Evolutionary conservation across 53 echinoderm and acorn worm species (phyloP), one percentile per base, ranked within the genome.

Genomic region (Luidia sarsii): DNA sequence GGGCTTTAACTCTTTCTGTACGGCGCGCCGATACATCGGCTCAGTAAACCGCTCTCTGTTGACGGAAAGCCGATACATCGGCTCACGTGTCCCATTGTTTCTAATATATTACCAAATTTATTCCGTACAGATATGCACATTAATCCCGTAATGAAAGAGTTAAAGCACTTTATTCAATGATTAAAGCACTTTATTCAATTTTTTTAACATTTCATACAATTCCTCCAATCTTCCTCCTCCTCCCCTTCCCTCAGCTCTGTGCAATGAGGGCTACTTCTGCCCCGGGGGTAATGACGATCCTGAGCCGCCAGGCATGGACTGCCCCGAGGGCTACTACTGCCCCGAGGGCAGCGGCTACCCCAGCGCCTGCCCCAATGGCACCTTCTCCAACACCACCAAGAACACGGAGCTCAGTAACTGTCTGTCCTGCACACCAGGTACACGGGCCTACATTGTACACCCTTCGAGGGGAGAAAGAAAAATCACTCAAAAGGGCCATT

Each of bases 391-490:
- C 61, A 96, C 97, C 48, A 93, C 93, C 39, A 79, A 75, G 67
- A 96, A 96, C 57, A 96, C 91, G 31, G 97, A 96, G 82, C 50
- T 87, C 60, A 86, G 89, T 49, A 96, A 96, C 69, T 96, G 97
- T 72, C 77, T 91, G 24, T 75, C 92, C 4, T 95, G 95, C 62
- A 92, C 92, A 64, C 95, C 95, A 87, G 94, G 94, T 94, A 57
- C 57, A 20, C 22, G 63, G 28, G 29, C 21, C 28, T n/a, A n/a
- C n/a, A n/a, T n/a, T n/a, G n/a, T n/a, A n/a, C n/a, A n/a, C n/a
- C n/a, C n/a, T n/a, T n/a, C n/a, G n/a, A n/a, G n/a, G n/a, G n/a
- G n/a, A n/a, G n/a, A n/a, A n/a, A n/a, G n/a, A n/a, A n/a, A n/a
- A n/a, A n/a, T n/a, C n/a, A n/a, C n/a, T n/a, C n/a, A n/a, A n/a